phyloP scores from a whole-genome alignment of 2,888 invertebrate genomes.

The Caenorhabditis sp. region DNA sequence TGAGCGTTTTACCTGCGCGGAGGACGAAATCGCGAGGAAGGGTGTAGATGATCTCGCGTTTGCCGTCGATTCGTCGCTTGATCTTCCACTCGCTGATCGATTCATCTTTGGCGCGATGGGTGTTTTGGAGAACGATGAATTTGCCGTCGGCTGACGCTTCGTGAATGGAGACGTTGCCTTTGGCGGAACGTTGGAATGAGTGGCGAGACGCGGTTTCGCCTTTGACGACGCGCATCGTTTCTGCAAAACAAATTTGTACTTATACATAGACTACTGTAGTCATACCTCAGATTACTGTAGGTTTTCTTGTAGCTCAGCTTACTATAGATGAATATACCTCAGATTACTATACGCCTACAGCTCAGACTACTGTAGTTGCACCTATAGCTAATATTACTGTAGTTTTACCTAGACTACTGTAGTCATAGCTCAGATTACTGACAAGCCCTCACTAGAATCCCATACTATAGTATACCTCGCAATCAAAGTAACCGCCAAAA shows the following conservation, averaged over 20 bases:
- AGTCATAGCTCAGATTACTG: too few species aligned
- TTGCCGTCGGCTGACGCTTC: slow-evolving; percentile 74
- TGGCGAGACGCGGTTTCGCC: slow-evolving; percentile 74
- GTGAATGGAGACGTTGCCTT: slow-evolving; percentile 73
- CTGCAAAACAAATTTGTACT: slow-evolving; percentile 26
- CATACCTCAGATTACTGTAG: too few species aligned
- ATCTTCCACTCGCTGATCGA: slow-evolving; percentile 72
- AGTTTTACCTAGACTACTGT: too few species aligned
- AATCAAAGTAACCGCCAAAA: too few species aligned
- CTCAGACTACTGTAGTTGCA: too few species aligned
- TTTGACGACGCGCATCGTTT: slow-evolving; percentile 66
- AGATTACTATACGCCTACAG: too few species aligned
- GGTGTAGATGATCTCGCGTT: slow-evolving; percentile 69
- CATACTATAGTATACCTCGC: too few species aligned
- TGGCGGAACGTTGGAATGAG: slow-evolving; percentile 74
- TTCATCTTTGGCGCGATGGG: slow-evolving; percentile 72
- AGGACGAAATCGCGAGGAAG: slow-evolving; percentile 69
- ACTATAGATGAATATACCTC: too few species aligned
- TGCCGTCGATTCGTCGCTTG: slow-evolving; percentile 72
- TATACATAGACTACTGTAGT: too few species aligned
- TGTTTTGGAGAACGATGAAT: slow-evolving; percentile 74
- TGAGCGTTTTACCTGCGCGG: slow-evolving; percentile 67
- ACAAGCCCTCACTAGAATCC: too few species aligned
- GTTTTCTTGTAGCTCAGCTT: too few species aligned
- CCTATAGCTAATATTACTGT: too few species aligned